Evolutionary conservation across 2,113 vertebrate genomes (phyloP).

Genomic region (Oncorhynchus keta): DNA sequence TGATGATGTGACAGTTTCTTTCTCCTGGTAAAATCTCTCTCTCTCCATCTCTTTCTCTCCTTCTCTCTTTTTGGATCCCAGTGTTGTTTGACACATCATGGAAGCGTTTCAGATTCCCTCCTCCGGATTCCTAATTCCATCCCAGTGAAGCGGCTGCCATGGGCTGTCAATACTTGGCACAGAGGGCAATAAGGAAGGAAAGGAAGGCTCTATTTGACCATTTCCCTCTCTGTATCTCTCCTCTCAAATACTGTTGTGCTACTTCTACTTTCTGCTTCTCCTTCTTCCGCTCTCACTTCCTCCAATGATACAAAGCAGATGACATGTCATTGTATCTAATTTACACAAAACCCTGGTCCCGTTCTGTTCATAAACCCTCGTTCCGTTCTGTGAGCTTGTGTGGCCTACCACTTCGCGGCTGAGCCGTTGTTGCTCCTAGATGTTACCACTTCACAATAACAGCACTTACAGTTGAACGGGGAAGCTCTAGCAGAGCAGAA

Average conservation of each 20-base stretch:
- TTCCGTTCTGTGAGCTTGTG: no score
- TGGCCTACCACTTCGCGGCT: no score
- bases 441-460: no score
- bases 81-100: constrained; percentile 75
- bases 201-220: background rate
- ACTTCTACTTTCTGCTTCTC: constrained; percentile 7
- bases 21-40: constrained; percentile 60
- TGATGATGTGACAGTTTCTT: constrained; percentile 78
- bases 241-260: background rate
- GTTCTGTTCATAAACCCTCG: no score
- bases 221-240: background rate
- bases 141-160: constrained; percentile 59
- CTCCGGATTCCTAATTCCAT: constrained; percentile 74
- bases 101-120: constrained; percentile 75
- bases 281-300: constrained; percentile 14
- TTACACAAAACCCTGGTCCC: no score
- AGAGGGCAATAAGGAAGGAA: constrained; percentile 37
- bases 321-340: no score
- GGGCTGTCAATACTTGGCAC: constrained; percentile 73
- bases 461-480: no score
- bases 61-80: constrained; percentile 64
- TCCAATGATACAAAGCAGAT: constrained; percentile 20
- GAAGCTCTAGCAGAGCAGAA: no score
- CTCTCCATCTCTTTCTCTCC: no score
- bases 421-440: no score